Evolutionary conservation across 2,797 vertebrate genomes (phyloP), one percentile per base, ranked within the genome.

Genomic region (Tapera naevia): DNA sequence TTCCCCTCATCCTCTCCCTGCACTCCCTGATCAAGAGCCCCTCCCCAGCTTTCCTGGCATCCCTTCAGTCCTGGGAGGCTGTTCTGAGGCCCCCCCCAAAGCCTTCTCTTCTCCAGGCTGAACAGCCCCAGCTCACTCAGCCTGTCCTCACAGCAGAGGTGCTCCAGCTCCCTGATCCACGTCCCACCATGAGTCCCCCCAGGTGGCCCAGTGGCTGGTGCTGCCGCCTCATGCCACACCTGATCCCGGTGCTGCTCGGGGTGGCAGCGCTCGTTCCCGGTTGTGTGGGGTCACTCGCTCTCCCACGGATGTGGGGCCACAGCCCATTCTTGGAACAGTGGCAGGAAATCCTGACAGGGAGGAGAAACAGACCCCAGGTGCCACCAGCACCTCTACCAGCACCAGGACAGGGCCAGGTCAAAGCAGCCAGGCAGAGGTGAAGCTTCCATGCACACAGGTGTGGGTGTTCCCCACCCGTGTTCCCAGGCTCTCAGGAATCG

Each of bases 291-390:
- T 86, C 78, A 9, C 45, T 13, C 3, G 8, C 30, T 54, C 39
- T 74, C 66, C 69, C 24, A 3, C 0, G 13, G 80, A 54, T 69
- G 58, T 1, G 5, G 69, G 62, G 61, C 43, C 83, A 8, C 3
- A 1, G 75, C 46, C 48, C 65, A 0, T 86, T 64, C 83, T 84
- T 78, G 91, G 93, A 94, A 84, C 0, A 1, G 83, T 3, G 1
- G 73, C 73, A 91, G 95, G 91, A 95, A 95, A 81, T 94, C 91
- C 91, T 62, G 87, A 15, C 1, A 0, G 76, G 71, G 66, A 45
- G 24, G 51, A 32, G 69, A 86, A 28, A 51, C 0, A 17, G 53
- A 50, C 23, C 58, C 64, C 0, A 2, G 0, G 25, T 39, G 54
- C 39, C 50, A 10, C 19, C 12, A 5, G 65, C 28, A 65, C 23